Conservation (phyloP, 1,140 invertebrate species). For the Rhagoletis pomonella region DNA sequence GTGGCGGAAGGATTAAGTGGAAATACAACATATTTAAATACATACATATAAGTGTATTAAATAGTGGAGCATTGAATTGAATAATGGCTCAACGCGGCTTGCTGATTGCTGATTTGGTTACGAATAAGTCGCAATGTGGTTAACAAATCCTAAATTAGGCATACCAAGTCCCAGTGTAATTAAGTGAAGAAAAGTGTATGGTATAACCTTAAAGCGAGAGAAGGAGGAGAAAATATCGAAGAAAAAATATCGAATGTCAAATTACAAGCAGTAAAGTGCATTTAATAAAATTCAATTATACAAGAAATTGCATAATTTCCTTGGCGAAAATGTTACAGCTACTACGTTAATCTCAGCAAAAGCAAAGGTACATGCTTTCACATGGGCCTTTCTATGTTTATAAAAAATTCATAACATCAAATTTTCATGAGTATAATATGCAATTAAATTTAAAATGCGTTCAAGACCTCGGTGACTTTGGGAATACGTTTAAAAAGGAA, state of each 20-base stretch:
- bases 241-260: background rate
- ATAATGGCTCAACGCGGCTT: background rate
- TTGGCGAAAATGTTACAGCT: background rate
- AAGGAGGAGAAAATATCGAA: background rate
- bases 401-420: background rate
- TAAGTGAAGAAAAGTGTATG: constrained; percentile 12
- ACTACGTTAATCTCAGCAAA: background rate
- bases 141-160: background rate
- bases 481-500: constrained; percentile 18
- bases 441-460: constrained; percentile 48
- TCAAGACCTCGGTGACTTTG: constrained; percentile 24
- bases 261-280: constrained; percentile 16
- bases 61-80: background rate
- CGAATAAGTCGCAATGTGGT: background rate
- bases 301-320: constrained; percentile 28
- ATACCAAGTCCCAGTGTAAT: constrained; percentile 10
- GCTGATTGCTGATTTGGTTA: constrained; percentile 1
- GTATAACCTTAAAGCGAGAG: background rate
- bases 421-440: constrained; percentile 47
- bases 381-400: background rate
- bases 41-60: background rate
- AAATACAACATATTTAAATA: background rate
- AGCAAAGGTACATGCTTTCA: background rate
- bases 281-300: constrained; percentile 47
- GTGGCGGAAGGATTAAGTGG: background rate